Evolutionary conservation across 2,797 vertebrate genomes (phyloP), one percentile per base, ranked within the genome.

Genomic region (Ptychobarbus kaznakovi): DNA sequence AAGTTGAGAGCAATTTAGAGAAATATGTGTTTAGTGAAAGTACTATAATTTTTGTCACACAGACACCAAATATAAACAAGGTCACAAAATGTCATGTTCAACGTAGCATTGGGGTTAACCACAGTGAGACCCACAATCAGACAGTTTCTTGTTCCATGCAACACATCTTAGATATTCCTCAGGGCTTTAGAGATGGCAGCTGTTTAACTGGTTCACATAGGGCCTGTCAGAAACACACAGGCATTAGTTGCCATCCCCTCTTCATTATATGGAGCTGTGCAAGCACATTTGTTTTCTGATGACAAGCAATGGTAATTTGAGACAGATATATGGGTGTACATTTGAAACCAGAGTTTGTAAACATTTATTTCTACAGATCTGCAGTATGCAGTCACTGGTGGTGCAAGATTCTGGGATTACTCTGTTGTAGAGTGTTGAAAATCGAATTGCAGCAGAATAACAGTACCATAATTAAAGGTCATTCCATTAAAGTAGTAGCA

Each of bases 151-250:
- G 87, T 89, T 87, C 89, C 13, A 7, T 61, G 70, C 85, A 87
- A 90, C 87, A 92, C 86, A 88, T 91, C 87, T 49, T 85, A 90
- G 89, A 91, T 92, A 44, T 22, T 28, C 58, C 9, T 74, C 16
- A 3, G 89, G 91, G 92, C 93, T 93, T 93, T 90, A 89, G 92
- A 93, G 93, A 93, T 88, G 94, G 94, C 93, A 94, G 93, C 93
- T 91, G 90, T 91, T 92, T 93, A 95, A 95, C 93, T 93, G 93
- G 93, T 93, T 92, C 91, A 89, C 22, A 4, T 22, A 82, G 87
- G 84, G 90, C 89, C 82, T 89, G 90, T 94, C 91, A 92, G 88
- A 92, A 93, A 92, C 88, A 89, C 89, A 86, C 90, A 83, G 90
- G 89, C 85, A 88, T 92, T 89, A 89, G 85, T 58, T 82, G 74